A percentile compares a stretch with the other conserved stretches of the same genome.
phyloP scores from a whole-genome alignment of 1,140 invertebrate species.

The Sitobion miscanthi region DNA sequence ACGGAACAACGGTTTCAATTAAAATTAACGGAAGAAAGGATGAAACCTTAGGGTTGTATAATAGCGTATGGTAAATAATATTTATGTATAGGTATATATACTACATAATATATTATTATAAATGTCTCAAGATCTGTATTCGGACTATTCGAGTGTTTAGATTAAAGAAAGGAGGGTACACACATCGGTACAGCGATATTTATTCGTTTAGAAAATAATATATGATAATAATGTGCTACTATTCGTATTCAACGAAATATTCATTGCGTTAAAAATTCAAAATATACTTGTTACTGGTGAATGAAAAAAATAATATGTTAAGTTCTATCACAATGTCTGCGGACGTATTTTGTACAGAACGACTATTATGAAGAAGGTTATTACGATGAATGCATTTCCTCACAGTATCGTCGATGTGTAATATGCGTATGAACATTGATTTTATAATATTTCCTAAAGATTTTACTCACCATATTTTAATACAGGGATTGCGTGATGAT shows the following conservation, averaged over 20 bases:
- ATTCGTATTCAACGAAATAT: background rate
- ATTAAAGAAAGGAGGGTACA: background rate
- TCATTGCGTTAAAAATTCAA: background rate
- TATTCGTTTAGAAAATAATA: background rate
- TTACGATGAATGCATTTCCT: too few relatives aligned
- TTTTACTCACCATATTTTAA: too few relatives aligned
- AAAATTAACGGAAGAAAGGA: constrained; percentile 50
- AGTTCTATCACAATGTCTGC: too few relatives aligned
- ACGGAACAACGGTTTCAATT: constrained; percentile 55
- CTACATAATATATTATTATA: too few relatives aligned
- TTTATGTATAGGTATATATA: background rate
- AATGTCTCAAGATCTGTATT: background rate
- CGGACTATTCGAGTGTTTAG: background rate
- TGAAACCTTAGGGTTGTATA: background rate
- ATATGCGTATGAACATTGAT: too few relatives aligned
- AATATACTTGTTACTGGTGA: background rate
- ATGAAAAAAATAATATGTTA: background rate
- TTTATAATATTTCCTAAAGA: too few relatives aligned
- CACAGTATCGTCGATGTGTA: too few relatives aligned
- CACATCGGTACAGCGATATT: background rate
- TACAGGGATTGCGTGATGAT: too few relatives aligned
- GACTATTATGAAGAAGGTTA: too few relatives aligned
- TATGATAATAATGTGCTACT: background rate
- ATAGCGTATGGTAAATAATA: background rate
- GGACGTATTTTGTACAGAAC: too few relatives aligned